These are phyloP conservation scores for Sphaerophoria taeniata DNA, from an alignment of 2,888 invertebrate genomes.

Conservation along the genomic window DNA sequence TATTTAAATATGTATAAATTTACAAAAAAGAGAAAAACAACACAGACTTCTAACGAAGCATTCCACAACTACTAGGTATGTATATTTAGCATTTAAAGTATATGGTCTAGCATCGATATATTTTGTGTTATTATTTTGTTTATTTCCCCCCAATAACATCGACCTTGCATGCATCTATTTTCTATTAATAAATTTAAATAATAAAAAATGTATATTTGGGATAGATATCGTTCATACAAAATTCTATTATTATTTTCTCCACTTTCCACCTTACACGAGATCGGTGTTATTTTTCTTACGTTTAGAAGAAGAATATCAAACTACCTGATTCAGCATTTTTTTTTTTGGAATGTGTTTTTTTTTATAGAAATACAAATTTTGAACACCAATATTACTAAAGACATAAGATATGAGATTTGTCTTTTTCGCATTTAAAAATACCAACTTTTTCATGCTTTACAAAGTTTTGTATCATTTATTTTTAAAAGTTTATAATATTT, in stretches of 20 bases:
- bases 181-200: conserved; percentile 28
- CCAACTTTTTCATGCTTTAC: no score
- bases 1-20: conserved; percentile 56
- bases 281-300: not conserved
- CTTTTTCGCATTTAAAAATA: not conserved
- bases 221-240: conserved; percentile 38
- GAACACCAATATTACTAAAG: conserved; percentile 38
- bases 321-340: not conserved
- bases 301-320: conserved; percentile 14
- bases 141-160: conserved; percentile 25
- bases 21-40: conserved; percentile 61
- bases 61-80: conserved; percentile 32
- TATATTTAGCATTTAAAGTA: not conserved
- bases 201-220: conserved; percentile 27
- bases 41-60: conserved; percentile 44
- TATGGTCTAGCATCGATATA: conserved; percentile 24
- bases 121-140: not conserved
- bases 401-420: not conserved
- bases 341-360: conserved; percentile 4
- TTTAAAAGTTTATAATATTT: no score
- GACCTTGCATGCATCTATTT: conserved; percentile 30
- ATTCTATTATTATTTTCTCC: conserved; percentile 16
- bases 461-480: not conserved
- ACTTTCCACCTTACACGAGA: conserved; percentile 5
- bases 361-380: conserved; percentile 41